A percentile compares a stretch with the other conserved stretches of the same genome.
These are phyloP conservation scores for Zhuqinia jingwanae DNA, from an alignment of 2,888 invertebrate genomes.

Conservation along the genomic window DNA sequence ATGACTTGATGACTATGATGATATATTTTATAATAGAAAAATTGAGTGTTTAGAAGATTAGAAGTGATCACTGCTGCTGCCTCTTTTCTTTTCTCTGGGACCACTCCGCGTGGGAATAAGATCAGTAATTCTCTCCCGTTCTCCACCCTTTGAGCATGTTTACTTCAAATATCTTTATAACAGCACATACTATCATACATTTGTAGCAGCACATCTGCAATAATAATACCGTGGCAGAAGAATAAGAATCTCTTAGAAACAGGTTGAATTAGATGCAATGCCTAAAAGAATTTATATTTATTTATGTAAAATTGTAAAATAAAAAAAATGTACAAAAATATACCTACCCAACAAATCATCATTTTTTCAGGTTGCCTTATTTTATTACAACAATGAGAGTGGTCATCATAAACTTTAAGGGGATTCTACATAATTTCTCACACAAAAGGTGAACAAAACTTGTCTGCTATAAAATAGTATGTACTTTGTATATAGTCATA, in stretches of 20 bases:
- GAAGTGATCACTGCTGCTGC: not conserved
- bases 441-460: not conserved
- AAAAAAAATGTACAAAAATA: conserved; percentile 19
- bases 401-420: conserved; percentile 33
- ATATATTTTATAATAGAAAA: conserved; percentile 4
- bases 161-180: not conserved
- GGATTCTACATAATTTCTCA: not conserved
- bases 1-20: not conserved
- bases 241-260: too few relatives aligned
- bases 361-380: not conserved
- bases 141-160: conserved; percentile 28
- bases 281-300: conserved; percentile 39
- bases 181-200: not conserved
- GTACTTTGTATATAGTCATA: too few relatives aligned
- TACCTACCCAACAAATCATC: not conserved
- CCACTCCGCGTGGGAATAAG: conserved; percentile 49
- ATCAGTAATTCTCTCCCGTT: conserved; percentile 55
- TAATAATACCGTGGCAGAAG: too few relatives aligned
- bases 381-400: not conserved
- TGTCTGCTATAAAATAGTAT: too few relatives aligned
- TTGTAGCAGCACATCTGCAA: not conserved
- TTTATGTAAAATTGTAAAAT: conserved; percentile 20
- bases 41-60: not conserved
- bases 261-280: conserved; percentile 43
- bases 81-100: not conserved